Evolutionary conservation across 2,797 vertebrate species (phyloP).

Genomic region (Sebastes glaucus): DNA sequence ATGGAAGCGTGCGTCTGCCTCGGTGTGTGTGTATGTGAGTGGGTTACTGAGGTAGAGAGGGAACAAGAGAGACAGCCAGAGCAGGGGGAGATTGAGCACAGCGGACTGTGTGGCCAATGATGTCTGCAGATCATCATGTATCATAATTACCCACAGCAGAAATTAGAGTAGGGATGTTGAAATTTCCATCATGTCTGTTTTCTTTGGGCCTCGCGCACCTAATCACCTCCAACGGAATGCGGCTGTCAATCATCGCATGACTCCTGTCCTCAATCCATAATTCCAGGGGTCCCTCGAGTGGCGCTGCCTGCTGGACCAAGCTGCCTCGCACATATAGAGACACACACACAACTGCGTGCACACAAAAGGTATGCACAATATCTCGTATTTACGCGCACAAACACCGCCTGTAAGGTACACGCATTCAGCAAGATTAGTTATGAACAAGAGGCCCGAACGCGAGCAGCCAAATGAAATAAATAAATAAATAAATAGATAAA

Average conservation of each 20-base stretch:
- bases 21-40: neutral
- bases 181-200: conserved; percentile 83
- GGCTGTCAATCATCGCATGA: conserved; percentile 81
- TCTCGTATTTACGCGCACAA: neutral
- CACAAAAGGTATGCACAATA: conserved; percentile 13
- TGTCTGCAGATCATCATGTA: conserved; percentile 80
- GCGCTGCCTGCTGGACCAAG: conserved; percentile 57
- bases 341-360: conserved; percentile 1
- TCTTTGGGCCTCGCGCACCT: conserved; percentile 77
- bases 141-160: conserved; percentile 79
- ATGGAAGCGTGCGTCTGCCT: conserved; percentile 10
- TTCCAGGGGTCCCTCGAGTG: conserved; percentile 66
- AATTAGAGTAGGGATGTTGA: conserved; percentile 81
- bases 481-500: conserved; percentile 71
- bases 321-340: neutral
- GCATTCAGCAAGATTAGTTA: conserved; percentile 48
- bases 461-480: conserved; percentile 68
- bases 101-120: conserved; percentile 73
- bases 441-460: conserved; percentile 48
- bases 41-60: conserved; percentile 17
- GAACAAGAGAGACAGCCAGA: conserved; percentile 42
- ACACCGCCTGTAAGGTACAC: conserved; percentile 7
- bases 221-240: conserved; percentile 78
- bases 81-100: conserved; percentile 57
- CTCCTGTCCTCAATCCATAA: conserved; percentile 83